Evolutionary conservation across 2,113 vertebrate species (phyloP), one percentile per base, ranked within the genome.

Genomic region (Dipodomys ordii): DNA sequence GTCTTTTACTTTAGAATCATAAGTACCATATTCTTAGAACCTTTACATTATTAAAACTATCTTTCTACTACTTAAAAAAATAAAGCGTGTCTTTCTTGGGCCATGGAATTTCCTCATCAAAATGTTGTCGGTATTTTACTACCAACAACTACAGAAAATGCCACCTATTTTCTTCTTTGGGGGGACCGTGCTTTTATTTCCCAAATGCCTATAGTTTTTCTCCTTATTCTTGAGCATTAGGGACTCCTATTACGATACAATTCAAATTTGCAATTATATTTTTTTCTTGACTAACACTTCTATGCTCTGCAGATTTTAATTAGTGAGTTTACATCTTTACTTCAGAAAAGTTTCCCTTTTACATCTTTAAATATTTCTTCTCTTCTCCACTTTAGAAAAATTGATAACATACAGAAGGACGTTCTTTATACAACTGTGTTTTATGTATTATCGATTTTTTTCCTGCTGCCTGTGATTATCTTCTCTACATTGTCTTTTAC

Each of bases 211-310:
- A 28, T 13, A 32, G 32, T 60, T 71, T 92, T 7, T 87, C 65
- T 88, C n/a, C 65, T 76, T 5, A 72, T 53, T 88, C 22, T 77
- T 74, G 19, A 73, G 81, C 46, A 87, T 87, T 27, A 81, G 25
- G 28, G 25, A 69, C 49, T 10, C 46, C 16, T 18, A 49, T 2
- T 82, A 68, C 85, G 23, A 57, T 64, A 87, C 13, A 71, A 11
- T 15, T 93, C 49, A 89, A 64, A 71, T 39, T 83, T 92, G 53
- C 83, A 16, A 67, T 3, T 79, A 7, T 46, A 74, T 44, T 30
- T 57, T 71, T 95, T 88, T 60, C 76, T 95, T 91, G 46, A 79
- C 82, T 16, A 74, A 67, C 83, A 87, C 71, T 44, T 90, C 10
- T 85, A 0, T 90, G 22, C 90, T 82, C n/a, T 64, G 6, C 1